Evolutionary conservation across 2,888 invertebrate species (phyloP), one percentile per base, ranked within the genome.

Genomic region (Trachelus troglodyta): DNA sequence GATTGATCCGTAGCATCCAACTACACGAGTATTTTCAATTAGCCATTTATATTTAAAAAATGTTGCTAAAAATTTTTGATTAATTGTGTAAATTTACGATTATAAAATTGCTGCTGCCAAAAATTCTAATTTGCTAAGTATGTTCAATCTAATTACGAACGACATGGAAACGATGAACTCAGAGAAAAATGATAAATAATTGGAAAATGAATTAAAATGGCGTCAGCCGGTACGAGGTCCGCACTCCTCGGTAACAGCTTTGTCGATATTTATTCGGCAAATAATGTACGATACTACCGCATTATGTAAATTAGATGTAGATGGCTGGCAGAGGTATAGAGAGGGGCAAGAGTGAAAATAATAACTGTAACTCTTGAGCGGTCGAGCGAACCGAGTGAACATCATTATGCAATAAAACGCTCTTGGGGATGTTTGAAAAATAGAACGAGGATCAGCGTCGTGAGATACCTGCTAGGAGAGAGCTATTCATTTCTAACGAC

Each of bases 241-340:
- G 71, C 77, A 77, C 40, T 71, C 75, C 76, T 78, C 56, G 76
- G 78, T 76, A 78, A 76, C 78, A 78, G 78, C 78, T 78, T 78
- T 78, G 76, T 76, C 75, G 75, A 78, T 78, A 78, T 78, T 78
- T 78, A 78, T 78, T 76, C 33, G 35, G 34, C n/a, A 78, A 37
- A 76, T 78, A 76, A 78, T 75, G 76, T 76, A 78, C 75, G 78
- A 69, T 78, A 78, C 33, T 78, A 78, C 75, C 75, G 75, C 73
- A 78, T 78, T 78, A 78, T 78, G 75, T 76, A 76, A 78, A 78
- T 73, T 73, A 75, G 71, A 69, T 78, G 76, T 78, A 78, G 56
- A 56, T 69, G 76, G 71, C 71, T 31, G 33, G 71, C 71, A 34
- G 34, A 6, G 76, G 73, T 31, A 69, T 40, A 37, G 34, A 37